Conservation (phyloP, 2,797 vertebrate genomes). For the Molothrus aeneus region DNA sequence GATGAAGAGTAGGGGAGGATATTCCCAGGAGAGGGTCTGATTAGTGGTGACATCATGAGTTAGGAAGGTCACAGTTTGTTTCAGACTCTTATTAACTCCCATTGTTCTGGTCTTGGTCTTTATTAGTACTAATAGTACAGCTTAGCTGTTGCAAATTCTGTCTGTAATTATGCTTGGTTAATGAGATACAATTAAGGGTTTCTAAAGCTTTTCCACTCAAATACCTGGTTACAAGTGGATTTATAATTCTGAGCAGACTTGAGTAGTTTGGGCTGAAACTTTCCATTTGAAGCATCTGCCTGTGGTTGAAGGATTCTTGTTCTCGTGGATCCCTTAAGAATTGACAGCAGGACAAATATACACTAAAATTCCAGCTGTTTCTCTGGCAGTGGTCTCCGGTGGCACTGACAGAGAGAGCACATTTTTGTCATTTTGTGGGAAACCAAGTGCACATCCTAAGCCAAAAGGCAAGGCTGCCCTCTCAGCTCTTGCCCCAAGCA, state of each 20-base stretch:
- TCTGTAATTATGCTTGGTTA: not conserved
- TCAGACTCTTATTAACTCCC: not conserved
- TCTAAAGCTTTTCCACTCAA: not conserved
- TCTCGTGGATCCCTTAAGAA: not conserved
- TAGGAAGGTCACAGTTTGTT: not conserved
- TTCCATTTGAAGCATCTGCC: not conserved
- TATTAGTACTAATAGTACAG: not conserved
- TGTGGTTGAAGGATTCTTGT: not conserved
- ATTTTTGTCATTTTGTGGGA: not conserved
- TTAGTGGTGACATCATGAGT: conserved; percentile 3
- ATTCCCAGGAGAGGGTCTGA: not conserved
- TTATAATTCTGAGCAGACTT: not conserved
- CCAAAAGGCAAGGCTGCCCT: not conserved
- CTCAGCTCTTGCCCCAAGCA: not conserved
- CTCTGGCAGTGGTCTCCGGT: not conserved
- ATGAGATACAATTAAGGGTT: conserved; percentile 1
- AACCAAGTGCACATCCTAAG: not conserved
- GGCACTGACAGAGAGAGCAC: not conserved
- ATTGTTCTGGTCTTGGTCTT: not conserved
- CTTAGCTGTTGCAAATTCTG: not conserved
- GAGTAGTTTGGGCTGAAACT: not conserved
- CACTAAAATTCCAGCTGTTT: not conserved
- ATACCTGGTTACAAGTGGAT: not conserved
- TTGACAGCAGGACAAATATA: not conserved
- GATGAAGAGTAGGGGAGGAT: not conserved